Percentiles rank a stretch among this genome's conserved stretches.
Conservation (phyloP, 1,140 invertebrate genomes). For the Lethrus apterus region DNA sequence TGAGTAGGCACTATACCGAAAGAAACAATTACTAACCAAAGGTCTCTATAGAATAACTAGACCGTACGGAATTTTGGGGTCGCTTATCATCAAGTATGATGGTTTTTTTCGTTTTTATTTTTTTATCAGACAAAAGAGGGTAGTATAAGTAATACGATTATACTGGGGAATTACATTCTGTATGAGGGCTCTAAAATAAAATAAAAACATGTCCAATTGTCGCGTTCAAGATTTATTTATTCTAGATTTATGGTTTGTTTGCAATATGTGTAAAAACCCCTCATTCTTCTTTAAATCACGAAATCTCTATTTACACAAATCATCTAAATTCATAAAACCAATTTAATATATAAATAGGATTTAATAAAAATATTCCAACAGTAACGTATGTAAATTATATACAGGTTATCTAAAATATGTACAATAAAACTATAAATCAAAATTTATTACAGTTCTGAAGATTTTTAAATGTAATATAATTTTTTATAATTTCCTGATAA, state of each 20-base stretch:
- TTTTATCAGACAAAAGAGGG: constrained; percentile 20
- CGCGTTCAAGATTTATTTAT: constrained; percentile 24
- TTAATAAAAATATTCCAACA: too few relatives aligned
- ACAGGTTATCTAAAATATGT: too few relatives aligned
- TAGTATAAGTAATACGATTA: constrained; percentile 34
- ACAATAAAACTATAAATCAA: too few relatives aligned
- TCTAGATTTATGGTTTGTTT: constrained; percentile 15
- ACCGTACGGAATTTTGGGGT: constrained; percentile 18
- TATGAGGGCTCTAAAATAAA: constrained; percentile 32
- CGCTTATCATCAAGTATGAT: constrained; percentile 28
- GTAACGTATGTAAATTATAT: too few relatives aligned
- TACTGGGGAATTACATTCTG: constrained; percentile 25
- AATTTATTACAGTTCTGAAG: too few relatives aligned
- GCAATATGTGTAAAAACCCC: too few relatives aligned
- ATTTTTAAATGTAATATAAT: too few relatives aligned
- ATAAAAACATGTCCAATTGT: constrained; percentile 36
- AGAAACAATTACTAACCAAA: constrained; percentile 10
- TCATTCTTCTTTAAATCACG: too few relatives aligned
- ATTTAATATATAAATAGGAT: too few relatives aligned
- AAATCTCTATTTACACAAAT: too few relatives aligned
- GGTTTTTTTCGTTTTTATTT: constrained; percentile 29
- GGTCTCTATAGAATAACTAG: constrained; percentile 11
- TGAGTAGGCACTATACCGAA: constrained; percentile 25
- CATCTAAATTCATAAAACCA: too few relatives aligned
- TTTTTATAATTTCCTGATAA: too few relatives aligned